phyloP scores from a whole-genome alignment of 1,140 invertebrate species.

The Hypsibius dujardini region DNA sequence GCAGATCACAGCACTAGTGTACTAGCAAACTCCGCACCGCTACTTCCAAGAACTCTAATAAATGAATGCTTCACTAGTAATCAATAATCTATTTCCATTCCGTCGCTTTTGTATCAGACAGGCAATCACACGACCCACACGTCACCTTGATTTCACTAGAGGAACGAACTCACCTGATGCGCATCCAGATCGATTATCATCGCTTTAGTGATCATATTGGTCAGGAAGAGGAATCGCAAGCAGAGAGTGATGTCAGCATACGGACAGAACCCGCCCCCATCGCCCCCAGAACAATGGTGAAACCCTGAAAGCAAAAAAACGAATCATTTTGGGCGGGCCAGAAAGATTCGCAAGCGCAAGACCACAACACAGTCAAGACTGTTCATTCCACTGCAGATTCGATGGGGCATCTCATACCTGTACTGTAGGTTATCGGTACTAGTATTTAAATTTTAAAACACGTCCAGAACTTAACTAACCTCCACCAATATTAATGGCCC shows the following conservation, averaged over 20 bases:
- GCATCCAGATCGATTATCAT: conserved; percentile 78
- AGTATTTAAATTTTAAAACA: no score
- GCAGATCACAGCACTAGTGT: no score
- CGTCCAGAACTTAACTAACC: conserved; percentile 32
- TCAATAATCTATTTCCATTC: no score
- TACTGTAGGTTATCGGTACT: no score
- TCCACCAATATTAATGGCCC: conserved; percentile 76
- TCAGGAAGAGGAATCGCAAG: conserved; percentile 46
- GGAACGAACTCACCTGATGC: conserved; percentile 44
- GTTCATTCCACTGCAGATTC: no score
- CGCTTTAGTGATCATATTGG: conserved; percentile 42
- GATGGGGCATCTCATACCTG: no score
- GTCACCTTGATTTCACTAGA: not conserved
- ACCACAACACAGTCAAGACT: no score
- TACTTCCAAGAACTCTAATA: no score
- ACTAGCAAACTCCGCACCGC: no score
- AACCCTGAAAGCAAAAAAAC: conserved; percentile 25
- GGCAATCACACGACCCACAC: no score
- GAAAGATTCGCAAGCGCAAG: conserved; percentile 21
- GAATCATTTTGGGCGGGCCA: conserved; percentile 15
- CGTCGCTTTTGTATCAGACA: no score
- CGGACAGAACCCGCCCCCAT: conserved; percentile 65
- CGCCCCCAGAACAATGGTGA: conserved; percentile 48
- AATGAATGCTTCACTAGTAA: no score
- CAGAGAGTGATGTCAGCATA: conserved; percentile 70